Evolutionary conservation across 2,888 invertebrate genomes (phyloP).

Genomic region (Gisinianus flammeolus): DNA sequence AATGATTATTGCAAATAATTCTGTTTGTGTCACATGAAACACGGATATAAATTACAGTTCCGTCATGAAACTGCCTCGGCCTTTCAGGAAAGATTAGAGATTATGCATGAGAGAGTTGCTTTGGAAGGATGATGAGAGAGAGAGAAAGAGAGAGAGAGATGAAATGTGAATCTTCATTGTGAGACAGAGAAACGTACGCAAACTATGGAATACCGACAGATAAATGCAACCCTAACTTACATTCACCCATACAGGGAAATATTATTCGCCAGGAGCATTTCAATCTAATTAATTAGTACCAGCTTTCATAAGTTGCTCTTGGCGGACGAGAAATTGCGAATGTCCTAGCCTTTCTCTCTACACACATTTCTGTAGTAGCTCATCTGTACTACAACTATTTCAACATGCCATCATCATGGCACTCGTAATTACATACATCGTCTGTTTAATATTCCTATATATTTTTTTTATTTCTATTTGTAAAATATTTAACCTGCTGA

Average conservation of each 20-base stretch:
- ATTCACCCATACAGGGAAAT: background rate
- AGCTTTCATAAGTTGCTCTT: constrained; percentile 11
- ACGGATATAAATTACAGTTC: background rate
- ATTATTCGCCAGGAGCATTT: constrained; percentile 1
- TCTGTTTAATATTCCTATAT: too few species aligned
- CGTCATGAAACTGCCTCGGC: background rate
- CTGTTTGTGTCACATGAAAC: background rate
- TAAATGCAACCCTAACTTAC: too few species aligned
- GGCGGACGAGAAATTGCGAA: background rate
- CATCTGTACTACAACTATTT: too few species aligned
- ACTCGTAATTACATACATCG: too few species aligned
- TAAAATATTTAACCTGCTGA: too few species aligned
- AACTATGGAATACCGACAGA: background rate
- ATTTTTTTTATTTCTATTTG: too few species aligned
- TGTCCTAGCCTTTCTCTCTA: background rate
- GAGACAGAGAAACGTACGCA: too few species aligned
- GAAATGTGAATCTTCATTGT: too few species aligned
- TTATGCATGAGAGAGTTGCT: background rate
- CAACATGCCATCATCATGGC: too few species aligned
- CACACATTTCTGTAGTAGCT: too few species aligned
- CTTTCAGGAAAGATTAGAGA: background rate
- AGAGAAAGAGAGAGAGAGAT: background rate
- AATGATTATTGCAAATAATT: background rate
- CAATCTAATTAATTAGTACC: constrained; percentile 24
- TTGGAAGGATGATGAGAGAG: background rate